Evolutionary conservation across 64 coral and sea anemone genomes (phyloP).

Genomic region (Orbicella faveolata): DNA sequence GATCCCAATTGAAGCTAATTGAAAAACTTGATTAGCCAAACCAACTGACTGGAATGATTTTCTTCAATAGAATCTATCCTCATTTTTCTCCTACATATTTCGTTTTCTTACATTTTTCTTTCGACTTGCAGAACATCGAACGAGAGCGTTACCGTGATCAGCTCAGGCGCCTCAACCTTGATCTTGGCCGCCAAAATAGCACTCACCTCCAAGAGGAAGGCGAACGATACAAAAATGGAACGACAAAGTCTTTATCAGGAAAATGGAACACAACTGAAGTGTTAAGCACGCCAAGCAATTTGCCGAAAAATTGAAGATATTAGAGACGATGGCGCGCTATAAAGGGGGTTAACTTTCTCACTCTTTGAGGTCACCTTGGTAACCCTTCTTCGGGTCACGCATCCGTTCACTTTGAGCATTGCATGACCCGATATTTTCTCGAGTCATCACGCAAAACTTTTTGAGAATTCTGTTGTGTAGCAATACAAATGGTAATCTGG

Average conservation of each 20-base stretch:
- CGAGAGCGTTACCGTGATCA: background rate
- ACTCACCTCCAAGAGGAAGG: background rate
- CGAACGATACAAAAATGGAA: background rate
- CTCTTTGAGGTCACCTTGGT: background rate
- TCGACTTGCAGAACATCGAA: background rate
- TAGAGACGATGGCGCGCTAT: background rate
- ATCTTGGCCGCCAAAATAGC: background rate
- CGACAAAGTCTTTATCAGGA: background rate
- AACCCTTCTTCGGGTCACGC: background rate
- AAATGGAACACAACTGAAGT: background rate
- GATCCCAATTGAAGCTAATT: too few relatives aligned
- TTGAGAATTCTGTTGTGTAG: background rate
- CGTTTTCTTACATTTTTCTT: background rate
- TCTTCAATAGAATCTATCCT: background rate
- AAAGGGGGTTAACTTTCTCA: background rate
- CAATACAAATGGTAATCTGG: background rate
- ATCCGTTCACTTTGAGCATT: background rate
- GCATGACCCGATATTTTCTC: background rate
- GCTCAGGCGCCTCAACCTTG: background rate
- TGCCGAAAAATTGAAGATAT: background rate
- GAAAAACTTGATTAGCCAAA: too few relatives aligned
- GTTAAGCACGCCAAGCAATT: background rate
- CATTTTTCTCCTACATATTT: background rate
- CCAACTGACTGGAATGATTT: too few relatives aligned
- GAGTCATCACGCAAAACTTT: too few relatives aligned